Conservation (phyloP, 2,888 invertebrate genomes). For the Platycheirus albimanus region DNA sequence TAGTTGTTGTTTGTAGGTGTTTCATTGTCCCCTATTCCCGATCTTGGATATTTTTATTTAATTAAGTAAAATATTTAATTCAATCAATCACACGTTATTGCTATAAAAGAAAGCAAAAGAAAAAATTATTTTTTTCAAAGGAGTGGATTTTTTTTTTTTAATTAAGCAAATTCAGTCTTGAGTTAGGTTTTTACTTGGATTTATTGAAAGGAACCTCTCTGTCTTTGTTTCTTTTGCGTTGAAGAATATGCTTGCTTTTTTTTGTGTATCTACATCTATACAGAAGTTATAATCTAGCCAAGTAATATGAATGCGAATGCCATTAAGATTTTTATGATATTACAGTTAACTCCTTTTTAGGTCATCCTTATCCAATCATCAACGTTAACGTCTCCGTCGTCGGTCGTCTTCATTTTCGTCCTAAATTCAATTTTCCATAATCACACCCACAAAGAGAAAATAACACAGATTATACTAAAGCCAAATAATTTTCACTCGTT, state of each 20-base stretch:
- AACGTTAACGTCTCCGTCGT: too few relatives aligned
- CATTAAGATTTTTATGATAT: conserved; percentile 30
- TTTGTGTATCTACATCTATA: not conserved
- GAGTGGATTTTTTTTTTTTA: conserved; percentile 59
- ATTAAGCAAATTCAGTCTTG: conserved; percentile 62
- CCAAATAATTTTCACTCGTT: conserved; percentile 26
- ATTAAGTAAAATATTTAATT: conserved; percentile 68
- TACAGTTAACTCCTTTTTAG: conserved; percentile 14
- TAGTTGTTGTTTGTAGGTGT: conserved; percentile 24
- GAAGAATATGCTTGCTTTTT: not conserved
- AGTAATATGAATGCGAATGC: conserved; percentile 37
- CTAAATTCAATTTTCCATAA: conserved; percentile 58
- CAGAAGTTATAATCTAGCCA: conserved; percentile 34
- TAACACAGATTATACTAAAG: conserved; percentile 14
- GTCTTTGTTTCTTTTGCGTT: not conserved
- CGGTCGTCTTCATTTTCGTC: not conserved
- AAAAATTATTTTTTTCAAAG: conserved; percentile 40
- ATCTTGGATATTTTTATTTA: conserved; percentile 37
- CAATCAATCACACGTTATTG: conserved; percentile 68
- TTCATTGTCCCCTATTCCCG: not conserved
- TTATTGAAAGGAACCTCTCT: not conserved
- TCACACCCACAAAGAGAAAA: conserved; percentile 39
- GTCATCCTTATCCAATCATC: conserved; percentile 29
- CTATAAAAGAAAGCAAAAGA: conserved; percentile 10
- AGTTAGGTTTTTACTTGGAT: not conserved